Evolutionary conservation across 2,113 vertebrate genomes (phyloP).

Genomic region (Corydoras maculifer): DNA sequence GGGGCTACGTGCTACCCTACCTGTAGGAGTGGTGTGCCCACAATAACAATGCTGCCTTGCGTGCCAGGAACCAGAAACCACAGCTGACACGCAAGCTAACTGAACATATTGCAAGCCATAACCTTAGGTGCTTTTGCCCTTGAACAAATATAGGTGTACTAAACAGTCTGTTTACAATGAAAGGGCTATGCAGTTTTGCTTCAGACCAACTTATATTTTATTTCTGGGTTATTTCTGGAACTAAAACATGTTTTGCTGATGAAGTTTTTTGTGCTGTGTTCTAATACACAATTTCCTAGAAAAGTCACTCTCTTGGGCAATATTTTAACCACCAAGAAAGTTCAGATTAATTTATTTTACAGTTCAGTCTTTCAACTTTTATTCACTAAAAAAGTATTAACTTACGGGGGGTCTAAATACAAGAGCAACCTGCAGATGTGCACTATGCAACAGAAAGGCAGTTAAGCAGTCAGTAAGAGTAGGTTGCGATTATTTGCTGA

Average conservation of each 20-base stretch:
- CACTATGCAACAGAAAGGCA: not conserved
- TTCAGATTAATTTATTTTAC: too few relatives aligned
- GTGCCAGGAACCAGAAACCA: conserved; percentile 31
- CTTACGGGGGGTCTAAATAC: not conserved
- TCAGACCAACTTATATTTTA: not conserved
- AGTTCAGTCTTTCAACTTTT: not conserved
- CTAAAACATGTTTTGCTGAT: not conserved
- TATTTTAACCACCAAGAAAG: conserved; percentile 4
- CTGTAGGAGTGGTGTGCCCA: conserved; percentile 39
- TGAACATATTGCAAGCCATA: conserved; percentile 24
- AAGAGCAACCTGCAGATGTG: not conserved
- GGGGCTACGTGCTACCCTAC: conserved; percentile 46
- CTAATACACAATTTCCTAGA: too few relatives aligned
- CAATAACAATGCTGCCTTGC: conserved; percentile 33
- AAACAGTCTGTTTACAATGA: too few relatives aligned
- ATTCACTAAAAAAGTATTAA: conserved; percentile 1
- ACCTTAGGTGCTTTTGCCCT: conserved; percentile 8
- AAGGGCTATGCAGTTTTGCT: too few relatives aligned
- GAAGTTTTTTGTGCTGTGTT: not conserved
- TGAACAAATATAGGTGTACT: conserved; percentile 8
- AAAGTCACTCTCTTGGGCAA: not conserved
- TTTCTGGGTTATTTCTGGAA: conserved; percentile 10
- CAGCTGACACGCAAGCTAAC: conserved; percentile 20
- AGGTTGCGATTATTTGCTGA: not conserved
- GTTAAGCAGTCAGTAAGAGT: not conserved